A percentile compares a stretch with the other conserved stretches of the same genome.
These are phyloP conservation scores for Drosophila algonquin DNA, from an alignment of 2,888 invertebrate species.

Conservation along the genomic window DNA sequence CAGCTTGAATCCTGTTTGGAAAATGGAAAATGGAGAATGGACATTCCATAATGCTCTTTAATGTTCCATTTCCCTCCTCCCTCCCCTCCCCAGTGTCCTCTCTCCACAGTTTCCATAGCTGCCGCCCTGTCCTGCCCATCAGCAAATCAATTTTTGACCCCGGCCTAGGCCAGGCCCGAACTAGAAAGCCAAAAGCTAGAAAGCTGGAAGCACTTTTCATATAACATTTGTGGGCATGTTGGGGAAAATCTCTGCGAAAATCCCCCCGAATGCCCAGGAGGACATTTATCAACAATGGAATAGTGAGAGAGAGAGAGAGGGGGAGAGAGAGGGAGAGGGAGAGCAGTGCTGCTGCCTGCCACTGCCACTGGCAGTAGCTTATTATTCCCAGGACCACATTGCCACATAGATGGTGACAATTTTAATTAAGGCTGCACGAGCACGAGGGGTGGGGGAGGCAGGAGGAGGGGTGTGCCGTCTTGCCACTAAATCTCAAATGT, in stretches of 20 bases:
- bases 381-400: conserved; percentile 47
- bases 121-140: not conserved
- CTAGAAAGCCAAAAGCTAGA: conserved; percentile 38
- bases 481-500: conserved; percentile 65
- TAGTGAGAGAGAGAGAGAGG: too few species aligned
- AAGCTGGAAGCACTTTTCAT: conserved; percentile 28
- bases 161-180: conserved; percentile 2
- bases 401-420: conserved; percentile 49
- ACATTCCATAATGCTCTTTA: too few species aligned
- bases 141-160: conserved; percentile 32
- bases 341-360: too few species aligned
- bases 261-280: conserved; percentile 8
- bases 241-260: conserved; percentile 19
- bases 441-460: too few species aligned
- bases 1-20: too few species aligned
- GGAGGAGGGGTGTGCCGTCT: not conserved
- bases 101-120: not conserved
- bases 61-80: too few species aligned
- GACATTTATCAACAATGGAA: conserved; percentile 36
- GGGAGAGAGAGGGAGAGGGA: too few species aligned
- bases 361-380: conserved; percentile 29
- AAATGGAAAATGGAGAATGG: too few species aligned
- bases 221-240: conserved; percentile 13
- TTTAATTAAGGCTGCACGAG: conserved; percentile 67
- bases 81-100: too few species aligned